Conservation (phyloP, 2,888 invertebrate genomes). For the Chloromyia formosa region DNA sequence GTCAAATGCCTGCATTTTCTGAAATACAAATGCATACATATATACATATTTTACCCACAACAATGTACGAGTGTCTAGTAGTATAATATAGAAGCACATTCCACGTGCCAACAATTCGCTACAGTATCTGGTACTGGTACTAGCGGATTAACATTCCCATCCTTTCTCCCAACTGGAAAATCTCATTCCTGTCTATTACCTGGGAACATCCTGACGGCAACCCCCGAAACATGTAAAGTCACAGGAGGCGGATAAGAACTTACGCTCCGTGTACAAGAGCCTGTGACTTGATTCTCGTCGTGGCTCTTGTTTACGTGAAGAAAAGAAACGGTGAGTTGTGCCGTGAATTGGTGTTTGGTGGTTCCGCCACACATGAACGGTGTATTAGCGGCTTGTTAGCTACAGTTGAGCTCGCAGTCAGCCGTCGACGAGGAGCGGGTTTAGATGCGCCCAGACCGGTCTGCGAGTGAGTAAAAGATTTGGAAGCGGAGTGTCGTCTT, state of each 20-base stretch:
- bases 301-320: background rate
- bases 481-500: background rate
- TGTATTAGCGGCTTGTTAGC: constrained; percentile 49
- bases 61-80: too few relatives aligned
- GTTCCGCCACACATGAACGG: constrained; percentile 33
- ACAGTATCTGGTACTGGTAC: too few relatives aligned
- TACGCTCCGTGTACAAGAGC: background rate
- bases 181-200: background rate
- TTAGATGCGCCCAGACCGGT: constrained; percentile 43
- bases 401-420: constrained; percentile 27
- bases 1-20: too few relatives aligned
- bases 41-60: too few relatives aligned
- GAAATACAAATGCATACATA: too few relatives aligned
- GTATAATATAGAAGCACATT: too few relatives aligned
- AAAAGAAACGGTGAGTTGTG: constrained; percentile 39
- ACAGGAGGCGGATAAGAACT: constrained; percentile 45
- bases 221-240: constrained; percentile 36
- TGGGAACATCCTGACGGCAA: constrained; percentile 30
- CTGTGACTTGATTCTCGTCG: constrained; percentile 36
- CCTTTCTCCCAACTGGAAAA: too few relatives aligned
- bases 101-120: too few relatives aligned
- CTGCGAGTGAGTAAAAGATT: background rate
- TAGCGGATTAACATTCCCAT: too few relatives aligned
- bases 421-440: constrained; percentile 38
- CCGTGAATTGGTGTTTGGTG: background rate